phyloP scores from a whole-genome alignment of 2,888 invertebrate species.

The Drosophila meridionalis region DNA sequence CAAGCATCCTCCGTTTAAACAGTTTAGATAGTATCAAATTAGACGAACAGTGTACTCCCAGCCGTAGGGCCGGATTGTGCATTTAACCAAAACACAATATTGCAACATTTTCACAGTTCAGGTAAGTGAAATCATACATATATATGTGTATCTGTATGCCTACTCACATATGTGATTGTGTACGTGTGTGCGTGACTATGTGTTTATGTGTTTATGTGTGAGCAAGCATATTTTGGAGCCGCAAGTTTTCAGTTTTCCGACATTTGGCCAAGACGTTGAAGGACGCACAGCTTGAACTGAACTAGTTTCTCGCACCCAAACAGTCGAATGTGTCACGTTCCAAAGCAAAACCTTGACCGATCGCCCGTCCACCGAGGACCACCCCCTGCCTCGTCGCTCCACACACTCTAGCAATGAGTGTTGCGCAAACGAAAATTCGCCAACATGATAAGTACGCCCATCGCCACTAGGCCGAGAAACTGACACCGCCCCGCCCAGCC shows the following conservation, averaged over 20 bases:
- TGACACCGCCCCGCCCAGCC: background rate
- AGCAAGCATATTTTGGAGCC: conserved; percentile 55
- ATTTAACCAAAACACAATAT: conserved; percentile 52
- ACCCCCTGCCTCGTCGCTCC: conserved; percentile 3
- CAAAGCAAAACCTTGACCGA: conserved; percentile 72
- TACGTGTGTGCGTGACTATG: background rate
- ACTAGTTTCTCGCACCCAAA: conserved; percentile 43
- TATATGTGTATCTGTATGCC: conserved; percentile 23
- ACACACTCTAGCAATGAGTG: conserved; percentile 21
- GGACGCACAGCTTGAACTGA: conserved; percentile 58
- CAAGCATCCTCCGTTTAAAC: conserved; percentile 39
- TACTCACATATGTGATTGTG: conserved; percentile 2
- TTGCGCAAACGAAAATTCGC: conserved; percentile 69
- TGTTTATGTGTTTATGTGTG: conserved; percentile 18
- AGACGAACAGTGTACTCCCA: conserved; percentile 23
- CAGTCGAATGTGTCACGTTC: conserved; percentile 65
- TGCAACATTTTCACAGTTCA: conserved; percentile 69
- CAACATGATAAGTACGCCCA: conserved; percentile 34
- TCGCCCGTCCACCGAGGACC: conserved; percentile 45
- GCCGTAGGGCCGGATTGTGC: conserved; percentile 43
- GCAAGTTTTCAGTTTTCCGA: conserved; percentile 49
- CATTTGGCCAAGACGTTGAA: conserved; percentile 40
- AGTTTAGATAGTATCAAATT: conserved; percentile 41
- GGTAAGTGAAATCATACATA: conserved; percentile 64
- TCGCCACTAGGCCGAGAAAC: background rate